Base-by-base conservation (phyloP, 2,797 vertebrate genomes). In the Falco berigora region DNA sequence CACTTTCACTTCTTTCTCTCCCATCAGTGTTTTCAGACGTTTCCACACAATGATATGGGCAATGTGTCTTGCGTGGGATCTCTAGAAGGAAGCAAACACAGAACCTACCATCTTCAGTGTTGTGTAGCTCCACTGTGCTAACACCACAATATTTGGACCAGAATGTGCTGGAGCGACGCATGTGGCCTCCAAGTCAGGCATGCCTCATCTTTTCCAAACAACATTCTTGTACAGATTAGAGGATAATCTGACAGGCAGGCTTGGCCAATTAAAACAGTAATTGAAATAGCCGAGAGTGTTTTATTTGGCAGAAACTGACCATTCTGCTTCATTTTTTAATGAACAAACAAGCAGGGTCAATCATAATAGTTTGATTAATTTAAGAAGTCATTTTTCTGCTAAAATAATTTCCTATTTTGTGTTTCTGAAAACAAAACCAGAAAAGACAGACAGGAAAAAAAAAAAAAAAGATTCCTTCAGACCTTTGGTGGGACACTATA, bases 191-290 rank as follows among this genome's bases (percentile, higher is more conserved):
- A 97, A 88, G 55, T 94, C 95, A 96, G 94, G 88, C 97, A 98
- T 97, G 97, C 93, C 97, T 98, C 97, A 97, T 95, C 81, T 97
- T 97, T 97, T 97, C 97, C 96, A 98, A 98, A 97, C 92, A 98
- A 97, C 97, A 98, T 98, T 98, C 97, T 97, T 98, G 96, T 88
- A 97, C 96, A 98, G 98, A 98, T 98, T 98, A 98, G 91, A 97
- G 95, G 90, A 96, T 98, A 98, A 98, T 98, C 97, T 97, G 95
- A 95, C 96, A 97, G 87, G 80, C 92, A 95, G 91, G 71, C 20
- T 42, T 34, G 18, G 97, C 98, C 98, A 98, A 97, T 98, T 98
- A 98, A 98, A 98, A 98, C 96, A 98, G 97, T 96, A 97, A 98
- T 97, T 98, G 96, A 98, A 98, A 98, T 97, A 96, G 90, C 63